These are phyloP conservation scores for Stegostoma tigrinum DNA, from an alignment of 2,113 vertebrate genomes.

Conservation along the genomic window DNA sequence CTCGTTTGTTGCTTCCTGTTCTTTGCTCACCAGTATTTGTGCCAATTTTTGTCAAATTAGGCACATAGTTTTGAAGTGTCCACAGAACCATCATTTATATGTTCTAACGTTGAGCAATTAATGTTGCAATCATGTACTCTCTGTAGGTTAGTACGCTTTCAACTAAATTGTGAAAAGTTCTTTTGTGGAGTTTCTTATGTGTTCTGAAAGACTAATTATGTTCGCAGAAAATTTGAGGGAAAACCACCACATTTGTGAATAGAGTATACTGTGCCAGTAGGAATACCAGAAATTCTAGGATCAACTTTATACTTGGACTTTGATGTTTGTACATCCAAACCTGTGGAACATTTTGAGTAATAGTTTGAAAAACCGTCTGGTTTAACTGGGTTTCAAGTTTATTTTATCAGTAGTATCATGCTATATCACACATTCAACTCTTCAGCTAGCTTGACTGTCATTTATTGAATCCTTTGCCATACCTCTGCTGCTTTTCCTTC, in stretches of 20 bases:
- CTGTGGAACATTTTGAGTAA: neutral
- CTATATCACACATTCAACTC: neutral
- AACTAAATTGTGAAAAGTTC: constrained; percentile 8
- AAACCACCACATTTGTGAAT: constrained; percentile 18
- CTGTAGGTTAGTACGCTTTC: neutral
- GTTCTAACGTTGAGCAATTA: neutral
- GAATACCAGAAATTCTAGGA: constrained; percentile 25
- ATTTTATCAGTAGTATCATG: neutral
- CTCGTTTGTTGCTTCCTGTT: constrained; percentile 15
- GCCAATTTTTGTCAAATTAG: neutral
- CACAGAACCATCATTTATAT: neutral
- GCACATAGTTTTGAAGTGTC: neutral
- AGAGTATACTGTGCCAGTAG: neutral
- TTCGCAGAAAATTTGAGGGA: constrained; percentile 19
- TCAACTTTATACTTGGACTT: neutral
- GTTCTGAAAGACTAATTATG: neutral
- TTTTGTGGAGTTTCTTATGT: neutral
- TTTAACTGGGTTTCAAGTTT: neutral
- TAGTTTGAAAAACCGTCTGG: neutral
- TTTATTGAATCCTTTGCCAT: neutral
- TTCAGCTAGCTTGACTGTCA: neutral
- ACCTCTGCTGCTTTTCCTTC: neutral
- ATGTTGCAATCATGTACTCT: neutral
- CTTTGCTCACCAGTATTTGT: neutral
- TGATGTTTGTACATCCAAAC: neutral